Evolutionary conservation across 2,797 vertebrate genomes (phyloP).

Genomic region (Vespertilio murinus): DNA sequence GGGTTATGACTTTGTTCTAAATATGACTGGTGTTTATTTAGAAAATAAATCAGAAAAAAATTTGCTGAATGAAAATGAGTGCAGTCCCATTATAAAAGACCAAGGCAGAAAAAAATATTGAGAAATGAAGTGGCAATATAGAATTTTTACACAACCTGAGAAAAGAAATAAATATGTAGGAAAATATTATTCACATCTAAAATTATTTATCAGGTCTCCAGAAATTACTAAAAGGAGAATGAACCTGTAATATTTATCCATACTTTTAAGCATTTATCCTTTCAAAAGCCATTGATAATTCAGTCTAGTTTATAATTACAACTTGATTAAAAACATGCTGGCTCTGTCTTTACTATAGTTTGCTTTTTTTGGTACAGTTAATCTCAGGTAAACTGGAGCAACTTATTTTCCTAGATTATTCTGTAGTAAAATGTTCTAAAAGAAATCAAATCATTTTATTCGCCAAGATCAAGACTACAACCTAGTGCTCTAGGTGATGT

Average conservation of each 20-base stretch:
- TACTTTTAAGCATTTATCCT: constrained; percentile 17
- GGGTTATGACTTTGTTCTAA: constrained; percentile 51
- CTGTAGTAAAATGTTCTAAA: not conserved
- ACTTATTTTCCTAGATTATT: constrained; percentile 1
- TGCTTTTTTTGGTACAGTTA: not conserved
- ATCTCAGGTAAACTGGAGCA: not conserved
- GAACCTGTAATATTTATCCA: not conserved
- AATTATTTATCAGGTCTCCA: not conserved
- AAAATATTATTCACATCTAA: constrained; percentile 7
- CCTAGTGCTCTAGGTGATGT: not conserved
- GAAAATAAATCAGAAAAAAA: not conserved
- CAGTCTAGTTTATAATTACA: not conserved
- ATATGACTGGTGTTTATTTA: constrained; percentile 41
- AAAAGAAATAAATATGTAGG: not conserved
- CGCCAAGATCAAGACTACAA: not conserved
- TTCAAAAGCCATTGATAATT: not conserved
- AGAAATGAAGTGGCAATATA: not conserved
- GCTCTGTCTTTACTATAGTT: not conserved
- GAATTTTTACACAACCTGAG: constrained; percentile 4
- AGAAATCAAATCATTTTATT: not conserved
- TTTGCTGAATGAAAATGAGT: constrained; percentile 35
- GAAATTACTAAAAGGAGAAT: not conserved
- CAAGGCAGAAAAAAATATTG: constrained; percentile 28
- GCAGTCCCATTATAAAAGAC: not conserved
- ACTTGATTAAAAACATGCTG: constrained; percentile 17